Base-by-base conservation (phyloP, 2,797 vertebrate species). In the Macropodus opercularis region DNA sequence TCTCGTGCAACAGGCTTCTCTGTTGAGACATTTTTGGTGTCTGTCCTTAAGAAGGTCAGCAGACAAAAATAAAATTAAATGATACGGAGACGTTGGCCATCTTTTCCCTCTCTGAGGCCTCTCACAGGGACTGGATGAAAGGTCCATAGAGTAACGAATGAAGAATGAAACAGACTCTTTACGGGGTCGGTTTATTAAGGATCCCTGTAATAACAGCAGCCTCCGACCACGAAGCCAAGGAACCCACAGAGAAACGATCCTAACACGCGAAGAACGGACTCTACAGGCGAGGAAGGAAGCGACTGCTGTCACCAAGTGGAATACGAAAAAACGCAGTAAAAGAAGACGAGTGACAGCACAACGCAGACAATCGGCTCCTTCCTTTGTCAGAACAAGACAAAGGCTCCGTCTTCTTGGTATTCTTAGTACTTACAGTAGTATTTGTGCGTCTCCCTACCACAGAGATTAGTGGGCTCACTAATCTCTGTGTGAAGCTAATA, bases 141-240 rank as follows among this genome's bases (percentile, higher is more conserved):
- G n/a, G n/a, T n/a, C n/a, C n/a, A n/a, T n/a, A n/a, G n/a, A n/a
- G n/a, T n/a, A n/a, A n/a, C n/a, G n/a, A n/a, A n/a, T 10, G 49
- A 44, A 17, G 44, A 63, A 62, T 51, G 36, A 35, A 68, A 17
- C n/a, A 64, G 56, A 64, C 8, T 23, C 19, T 73, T 72, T 63
- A 65, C 73, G 36, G 65, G 62, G 69, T 56, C 50, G 42, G 58
- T 75, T 71, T 78, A 84, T 85, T 72, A 69, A 75, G 27, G 60
- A 83, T 59, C 36, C 27, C 68, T 84, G 77, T 80, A 84, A 83
- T 64, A 72, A 57, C 69, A 59, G 74, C 43, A 64, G 68, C 49
- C 36, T 32, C 57, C n/a, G 29, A 53, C 77, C 59, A 58, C 39
- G 74, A 70, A 50, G 50, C 63, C 65, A 65, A 55, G 29, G 38